These are phyloP conservation scores for Parasteatoda tepidariorum DNA, from an alignment of 1,140 invertebrate genomes.

Conservation along the genomic window DNA sequence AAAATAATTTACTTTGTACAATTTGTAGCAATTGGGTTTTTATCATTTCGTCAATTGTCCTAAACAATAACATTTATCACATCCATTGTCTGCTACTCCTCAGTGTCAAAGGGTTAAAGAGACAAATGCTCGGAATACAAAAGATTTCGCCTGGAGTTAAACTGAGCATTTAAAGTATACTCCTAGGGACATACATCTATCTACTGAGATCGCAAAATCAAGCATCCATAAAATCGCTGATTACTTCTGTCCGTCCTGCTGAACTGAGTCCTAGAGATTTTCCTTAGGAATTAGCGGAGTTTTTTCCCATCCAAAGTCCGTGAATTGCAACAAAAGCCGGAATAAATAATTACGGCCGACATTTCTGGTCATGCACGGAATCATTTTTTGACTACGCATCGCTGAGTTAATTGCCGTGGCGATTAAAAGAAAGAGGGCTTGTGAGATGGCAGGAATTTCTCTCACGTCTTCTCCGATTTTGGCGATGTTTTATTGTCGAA, in stretches of 20 bases:
- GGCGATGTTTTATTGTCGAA: not conserved
- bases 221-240: constrained; percentile 31
- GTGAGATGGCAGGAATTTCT: not conserved
- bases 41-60: not conserved
- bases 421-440: constrained; percentile 12
- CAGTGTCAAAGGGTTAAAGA: constrained; percentile 28
- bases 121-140: not conserved
- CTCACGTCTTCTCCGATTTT: not conserved
- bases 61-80: not conserved
- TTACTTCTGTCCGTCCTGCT: not conserved
- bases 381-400: constrained; percentile 8
- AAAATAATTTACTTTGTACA: no score
- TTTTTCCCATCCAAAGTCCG: constrained; percentile 22
- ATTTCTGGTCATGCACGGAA: constrained; percentile 50
- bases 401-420: not conserved
- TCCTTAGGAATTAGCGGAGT: not conserved
- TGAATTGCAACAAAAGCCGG: constrained; percentile 26
- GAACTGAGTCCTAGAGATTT: not conserved
- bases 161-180: not conserved
- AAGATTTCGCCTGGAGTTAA: not conserved
- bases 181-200: not conserved
- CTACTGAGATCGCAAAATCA: constrained; percentile 16
- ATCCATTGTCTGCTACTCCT: not conserved
- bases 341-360: constrained; percentile 15
- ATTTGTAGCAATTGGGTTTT: no score